Evolutionary conservation across 1,140 invertebrate species (phyloP).

Genomic region (Lucilia sericata): DNA sequence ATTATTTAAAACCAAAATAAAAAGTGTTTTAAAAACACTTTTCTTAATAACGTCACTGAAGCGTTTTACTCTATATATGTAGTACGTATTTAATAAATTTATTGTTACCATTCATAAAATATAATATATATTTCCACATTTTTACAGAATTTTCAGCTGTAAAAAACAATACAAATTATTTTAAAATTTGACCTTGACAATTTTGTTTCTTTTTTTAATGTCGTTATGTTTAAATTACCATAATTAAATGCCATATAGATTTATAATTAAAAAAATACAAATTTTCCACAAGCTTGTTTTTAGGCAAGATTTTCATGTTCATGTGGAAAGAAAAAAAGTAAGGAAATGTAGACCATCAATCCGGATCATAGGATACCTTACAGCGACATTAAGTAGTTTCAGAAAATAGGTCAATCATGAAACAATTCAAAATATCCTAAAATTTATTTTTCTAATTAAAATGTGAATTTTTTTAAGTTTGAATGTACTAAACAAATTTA

Average conservation of each 20-base stretch:
- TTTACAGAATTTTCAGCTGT: background rate
- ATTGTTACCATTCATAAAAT: too few species aligned
- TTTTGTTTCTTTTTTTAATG: background rate
- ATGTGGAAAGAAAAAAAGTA: background rate
- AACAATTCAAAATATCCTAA: too few species aligned
- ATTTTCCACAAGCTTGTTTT: slow-evolving; percentile 26
- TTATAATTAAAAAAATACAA: background rate
- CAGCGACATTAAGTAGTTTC: too few species aligned
- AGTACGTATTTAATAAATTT: background rate
- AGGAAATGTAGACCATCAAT: background rate
- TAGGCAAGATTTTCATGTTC: background rate
- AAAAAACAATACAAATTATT: background rate
- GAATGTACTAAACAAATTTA: too few species aligned
- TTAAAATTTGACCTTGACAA: slow-evolving; percentile 28
- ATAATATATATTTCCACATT: too few species aligned
- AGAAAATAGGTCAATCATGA: too few species aligned
- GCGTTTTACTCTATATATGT: background rate
- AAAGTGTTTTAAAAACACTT: background rate
- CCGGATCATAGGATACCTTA: too few species aligned
- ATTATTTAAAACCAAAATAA: background rate
- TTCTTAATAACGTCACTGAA: slow-evolving; percentile 17
- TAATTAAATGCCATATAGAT: slow-evolving; percentile 27
- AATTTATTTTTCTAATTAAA: too few species aligned
- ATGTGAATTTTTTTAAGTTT: too few species aligned
- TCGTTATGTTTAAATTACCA: slow-evolving; percentile 31